These are phyloP conservation scores for Typhlichthys eigenmanni DNA, from an alignment of 2,797 vertebrate genomes.

Conservation along the genomic window DNA sequence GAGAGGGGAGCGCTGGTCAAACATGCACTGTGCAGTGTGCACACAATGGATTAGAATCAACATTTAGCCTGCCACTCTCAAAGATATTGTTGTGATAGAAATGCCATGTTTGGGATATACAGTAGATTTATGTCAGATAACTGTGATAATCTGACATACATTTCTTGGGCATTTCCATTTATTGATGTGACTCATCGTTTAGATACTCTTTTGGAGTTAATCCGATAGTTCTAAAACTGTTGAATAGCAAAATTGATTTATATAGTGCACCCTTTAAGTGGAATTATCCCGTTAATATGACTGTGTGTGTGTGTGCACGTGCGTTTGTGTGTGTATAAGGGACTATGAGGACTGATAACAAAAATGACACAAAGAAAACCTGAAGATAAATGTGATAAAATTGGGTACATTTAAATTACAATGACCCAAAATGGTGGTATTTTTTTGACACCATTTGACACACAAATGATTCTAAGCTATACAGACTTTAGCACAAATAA, in stretches of 20 bases:
- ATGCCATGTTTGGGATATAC: slow-evolving; percentile 55
- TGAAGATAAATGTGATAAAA: too few species aligned
- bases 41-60: slow-evolving; percentile 11
- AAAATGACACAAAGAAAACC: too few species aligned
- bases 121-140: slow-evolving; percentile 38
- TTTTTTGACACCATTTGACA: too few species aligned
- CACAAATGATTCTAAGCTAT: too few species aligned
- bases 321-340: too few species aligned
- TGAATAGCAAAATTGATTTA: slow-evolving; percentile 5
- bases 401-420: too few species aligned
- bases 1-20: slow-evolving; percentile 33
- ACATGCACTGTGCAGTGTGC: slow-evolving; percentile 3
- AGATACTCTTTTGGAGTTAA: slow-evolving; percentile 10
- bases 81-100: slow-evolving; percentile 21
- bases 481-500: too few species aligned
- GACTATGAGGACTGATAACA: too few species aligned
- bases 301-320: neutral
- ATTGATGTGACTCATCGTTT: slow-evolving; percentile 8
- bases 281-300: slow-evolving; percentile 8
- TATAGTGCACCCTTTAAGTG: slow-evolving; percentile 9
- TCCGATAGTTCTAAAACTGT: neutral
- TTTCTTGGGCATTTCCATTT: slow-evolving; percentile 13
- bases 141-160: slow-evolving; percentile 16
- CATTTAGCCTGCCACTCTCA: slow-evolving; percentile 26
- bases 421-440: too few species aligned